phyloP scores from a whole-genome alignment of 2,888 invertebrate species.

The Empis stercorea region DNA sequence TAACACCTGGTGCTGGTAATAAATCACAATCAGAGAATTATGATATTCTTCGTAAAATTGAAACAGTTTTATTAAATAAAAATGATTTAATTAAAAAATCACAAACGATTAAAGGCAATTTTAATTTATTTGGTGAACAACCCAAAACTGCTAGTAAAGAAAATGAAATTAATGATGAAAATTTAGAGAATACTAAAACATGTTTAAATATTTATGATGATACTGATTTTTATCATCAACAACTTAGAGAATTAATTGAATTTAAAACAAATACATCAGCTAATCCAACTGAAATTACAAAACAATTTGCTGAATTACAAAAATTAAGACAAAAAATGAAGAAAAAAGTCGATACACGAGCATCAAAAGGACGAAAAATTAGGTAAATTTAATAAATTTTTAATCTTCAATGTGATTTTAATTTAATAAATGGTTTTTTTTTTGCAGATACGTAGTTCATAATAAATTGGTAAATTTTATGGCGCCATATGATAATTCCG shows the following conservation, averaged over 20 bases:
- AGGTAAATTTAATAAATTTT: constrained; percentile 32
- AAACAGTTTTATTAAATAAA: constrained; percentile 68
- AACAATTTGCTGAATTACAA: constrained; percentile 86
- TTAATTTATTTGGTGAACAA: constrained; percentile 44
- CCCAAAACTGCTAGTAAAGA: constrained; percentile 17
- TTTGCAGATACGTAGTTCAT: constrained; percentile 67
- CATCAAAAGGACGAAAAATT: constrained; percentile 87
- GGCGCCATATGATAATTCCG: constrained; percentile 58
- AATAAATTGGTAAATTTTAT: constrained; percentile 80
- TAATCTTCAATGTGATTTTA: not conserved
- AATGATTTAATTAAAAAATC: constrained; percentile 64
- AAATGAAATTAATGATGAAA: not conserved
- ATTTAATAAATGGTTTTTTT: too few species aligned
- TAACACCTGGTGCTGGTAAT: constrained; percentile 49
- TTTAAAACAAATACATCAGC: constrained; percentile 71
- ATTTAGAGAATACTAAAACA: constrained; percentile 41
- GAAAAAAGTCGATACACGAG: constrained; percentile 81
- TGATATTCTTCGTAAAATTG: constrained; percentile 56
- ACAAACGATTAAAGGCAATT: constrained; percentile 63
- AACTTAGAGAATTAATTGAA: constrained; percentile 84
- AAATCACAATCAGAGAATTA: constrained; percentile 39
- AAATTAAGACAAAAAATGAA: constrained; percentile 86
- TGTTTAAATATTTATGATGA: constrained; percentile 88
- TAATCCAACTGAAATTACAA: constrained; percentile 73
- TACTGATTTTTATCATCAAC: constrained; percentile 91